Evolutionary conservation across 2,888 invertebrate genomes (phyloP), one percentile per base, ranked within the genome.

Genomic region (Cerceris rybyensis): DNA sequence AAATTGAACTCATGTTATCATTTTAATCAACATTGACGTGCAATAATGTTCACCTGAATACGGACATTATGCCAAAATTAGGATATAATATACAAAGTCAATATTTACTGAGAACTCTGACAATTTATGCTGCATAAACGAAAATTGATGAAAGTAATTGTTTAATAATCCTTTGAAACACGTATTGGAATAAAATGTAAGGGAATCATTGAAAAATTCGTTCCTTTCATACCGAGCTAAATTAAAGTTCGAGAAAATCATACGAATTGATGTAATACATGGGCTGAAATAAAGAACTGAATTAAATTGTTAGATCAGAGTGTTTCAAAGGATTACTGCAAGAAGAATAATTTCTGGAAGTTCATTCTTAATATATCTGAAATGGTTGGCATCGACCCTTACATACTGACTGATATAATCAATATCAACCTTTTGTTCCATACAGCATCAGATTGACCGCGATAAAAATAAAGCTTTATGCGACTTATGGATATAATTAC

Each of bases 401-500:
- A 14, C 55, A 55, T 70, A 14, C 14, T 49, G 65, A 66, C 28
- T 63, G 7, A 17, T 16, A 67, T 67, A 67, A 74, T 70, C 58
- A 78, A 68, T 63, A 16, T 63, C 43, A 46, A 55, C 55, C 46
- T 59, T 16, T 46, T 43, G 28, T 54, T 65, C 57, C 43, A 66
- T 55, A 83, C 60, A 73, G 67, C 59, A 66, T 67, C 79, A 81
- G 83, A 84, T 82, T 82, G 84, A 83, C 78, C 80, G 84, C 81
- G 71, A 80, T 82, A 67, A 84, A 88, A 81, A 88, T 86, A 89
- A 90, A 86, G 82, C 84, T 86, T 83, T 70, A 73, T 70, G 58
- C 59, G 61, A 75, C 73, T 89, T 86, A 86, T 72, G 78, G 81
- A 84, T 88, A 89, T 71, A 81, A 89, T 84, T 85, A 87, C 75